Evolutionary conservation across 2,113 vertebrate genomes (phyloP), one percentile per base, ranked within the genome.

Genomic region (Rutilus rutilus): DNA sequence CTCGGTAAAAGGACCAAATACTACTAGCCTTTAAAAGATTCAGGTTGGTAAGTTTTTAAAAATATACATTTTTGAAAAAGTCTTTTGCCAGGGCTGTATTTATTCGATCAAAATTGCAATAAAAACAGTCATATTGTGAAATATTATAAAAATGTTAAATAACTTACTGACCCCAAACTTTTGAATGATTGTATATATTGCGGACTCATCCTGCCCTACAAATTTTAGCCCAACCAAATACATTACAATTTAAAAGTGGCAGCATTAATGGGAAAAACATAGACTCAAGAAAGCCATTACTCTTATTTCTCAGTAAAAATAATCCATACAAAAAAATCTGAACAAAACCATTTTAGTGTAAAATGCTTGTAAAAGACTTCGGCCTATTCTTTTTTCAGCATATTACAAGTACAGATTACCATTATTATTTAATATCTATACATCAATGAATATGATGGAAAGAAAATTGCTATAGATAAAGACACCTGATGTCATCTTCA

Each of bases 401-500:
- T 25, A 45, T 74, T 74, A 74, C n/a, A 23, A 75, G 23, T 11
- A 17, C n/a, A 47, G n/a, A 25, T 75, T 17, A 47, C 1, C 11
- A 47, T 75, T 75, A 75, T 73, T n/a, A 45, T 45, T 45, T 6
- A 73, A 27, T 15, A 47, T 19, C 25, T 65, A 50, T n/a, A 59
- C 52, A 39, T 39, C 52, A n/a, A 5, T 57, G 10, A 36, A 78
- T 39, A 50, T 4, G 14, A 50, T 1, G 17, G 25, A 62, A 12
- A 6, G 7, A 42, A 87, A 75, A 47, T 50, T 23, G 54, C 11
- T 42, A 76, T 45, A 65, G 19, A 65, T 54, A 50, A 30, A 59
- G 36, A n/a, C 74, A 99, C 98, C 96, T 95, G 91, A 99, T 99
- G 88, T 99, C 98, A 87, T 99, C 98, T 92, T 99, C 98, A 21